phyloP scores from a whole-genome alignment of 2,113 vertebrate genomes.

The Oryzias curvinotus region DNA sequence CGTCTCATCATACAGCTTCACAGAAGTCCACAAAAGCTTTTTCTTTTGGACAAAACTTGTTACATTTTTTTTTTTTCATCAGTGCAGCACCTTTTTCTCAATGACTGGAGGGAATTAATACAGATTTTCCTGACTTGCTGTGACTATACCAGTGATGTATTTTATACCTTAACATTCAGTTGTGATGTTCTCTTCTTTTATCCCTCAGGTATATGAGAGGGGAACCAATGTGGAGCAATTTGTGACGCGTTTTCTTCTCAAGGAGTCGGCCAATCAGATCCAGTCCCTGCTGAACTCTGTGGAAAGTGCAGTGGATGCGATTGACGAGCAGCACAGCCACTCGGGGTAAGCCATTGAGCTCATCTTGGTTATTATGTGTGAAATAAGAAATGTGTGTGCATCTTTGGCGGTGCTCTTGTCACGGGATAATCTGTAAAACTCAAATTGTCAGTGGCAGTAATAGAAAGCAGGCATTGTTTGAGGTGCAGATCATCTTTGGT shows the following conservation, averaged over 20 bases:
- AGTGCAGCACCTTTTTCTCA: too few relatives aligned
- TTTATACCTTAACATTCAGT: not conserved
- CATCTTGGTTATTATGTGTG: constrained; percentile 5
- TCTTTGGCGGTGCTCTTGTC: constrained; percentile 8
- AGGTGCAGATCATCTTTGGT: constrained; percentile 23
- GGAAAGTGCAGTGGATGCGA: constrained; percentile 95
- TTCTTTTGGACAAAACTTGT: too few relatives aligned
- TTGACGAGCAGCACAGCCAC: constrained; percentile 92
- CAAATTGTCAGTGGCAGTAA: constrained; percentile 32
- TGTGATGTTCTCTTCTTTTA: not conserved
- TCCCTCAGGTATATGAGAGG: constrained; percentile 88
- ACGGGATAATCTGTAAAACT: constrained; percentile 36
- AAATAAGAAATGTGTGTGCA: constrained; percentile 5
- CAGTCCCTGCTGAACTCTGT: constrained; percentile 94
- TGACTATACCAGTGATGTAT: not conserved
- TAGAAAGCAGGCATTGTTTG: constrained; percentile 39
- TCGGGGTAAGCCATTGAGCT: constrained; percentile 76
- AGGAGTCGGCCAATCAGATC: constrained; percentile 95
- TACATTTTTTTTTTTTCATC: too few relatives aligned
- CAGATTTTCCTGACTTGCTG: too few relatives aligned
- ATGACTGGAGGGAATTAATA: too few relatives aligned
- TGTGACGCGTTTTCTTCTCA: constrained; percentile 94
- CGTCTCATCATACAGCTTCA: too few relatives aligned
- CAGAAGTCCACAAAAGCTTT: too few relatives aligned
- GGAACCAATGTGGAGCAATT: constrained; percentile 95